Percentiles rank a stretch among this genome's conserved stretches.
Conservation (phyloP, 2,888 invertebrate genomes). For the Athrips mouffetella region DNA sequence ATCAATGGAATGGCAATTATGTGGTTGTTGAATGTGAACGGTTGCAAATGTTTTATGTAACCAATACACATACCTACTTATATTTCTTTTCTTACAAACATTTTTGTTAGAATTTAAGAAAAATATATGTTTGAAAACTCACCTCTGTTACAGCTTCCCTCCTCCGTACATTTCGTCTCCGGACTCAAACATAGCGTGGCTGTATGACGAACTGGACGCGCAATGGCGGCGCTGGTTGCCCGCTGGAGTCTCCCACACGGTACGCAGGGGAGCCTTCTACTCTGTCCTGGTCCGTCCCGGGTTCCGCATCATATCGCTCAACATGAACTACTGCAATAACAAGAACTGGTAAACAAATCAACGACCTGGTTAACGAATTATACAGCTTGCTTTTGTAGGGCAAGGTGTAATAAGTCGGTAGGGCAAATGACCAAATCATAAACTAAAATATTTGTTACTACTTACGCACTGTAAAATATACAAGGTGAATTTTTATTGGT, state of each 20-base stretch:
- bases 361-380: too few species aligned
- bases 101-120: too few species aligned
- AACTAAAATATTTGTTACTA: too few species aligned
- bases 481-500: too few species aligned
- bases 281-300: slow-evolving; percentile 93
- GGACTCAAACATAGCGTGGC: slow-evolving; percentile 92
- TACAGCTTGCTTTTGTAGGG: too few species aligned
- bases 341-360: slow-evolving; percentile 86
- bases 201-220: slow-evolving; percentile 92
- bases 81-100: too few species aligned
- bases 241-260: slow-evolving; percentile 90
- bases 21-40: too few species aligned
- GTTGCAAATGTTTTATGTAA: too few species aligned
- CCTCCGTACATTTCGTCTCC: slow-evolving; percentile 90
- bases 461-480: too few species aligned
- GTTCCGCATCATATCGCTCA: slow-evolving; percentile 94
- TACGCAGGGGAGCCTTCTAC: slow-evolving; percentile 93
- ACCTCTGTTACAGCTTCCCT: slow-evolving; percentile 83
- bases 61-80: too few species aligned
- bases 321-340: slow-evolving; percentile 97
- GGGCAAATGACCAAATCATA: neutral
- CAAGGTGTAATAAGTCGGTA: slow-evolving; percentile 7
- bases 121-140: neutral
- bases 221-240: slow-evolving; percentile 97
- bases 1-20: too few species aligned